These are phyloP conservation scores for Halcyon senegalensis DNA, from an alignment of 2,113 vertebrate genomes.

Conservation along the genomic window DNA sequence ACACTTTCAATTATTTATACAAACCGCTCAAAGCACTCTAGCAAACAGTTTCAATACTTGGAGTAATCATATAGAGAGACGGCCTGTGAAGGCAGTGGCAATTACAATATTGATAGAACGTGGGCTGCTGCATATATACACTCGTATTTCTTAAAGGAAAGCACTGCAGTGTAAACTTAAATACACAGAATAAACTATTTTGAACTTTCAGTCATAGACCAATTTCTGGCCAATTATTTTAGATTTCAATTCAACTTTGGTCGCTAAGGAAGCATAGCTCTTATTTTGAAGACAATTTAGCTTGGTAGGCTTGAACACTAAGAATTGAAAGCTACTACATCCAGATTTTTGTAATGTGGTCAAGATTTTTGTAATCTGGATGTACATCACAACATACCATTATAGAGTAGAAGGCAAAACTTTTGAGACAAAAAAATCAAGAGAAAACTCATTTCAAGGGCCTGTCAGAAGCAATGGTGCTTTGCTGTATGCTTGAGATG, in stretches of 20 bases:
- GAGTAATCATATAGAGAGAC: not conserved
- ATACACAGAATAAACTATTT: not conserved
- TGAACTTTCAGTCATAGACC: not conserved
- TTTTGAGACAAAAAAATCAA: not conserved
- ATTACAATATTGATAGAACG: not conserved
- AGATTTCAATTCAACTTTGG: not conserved
- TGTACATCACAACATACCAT: not conserved
- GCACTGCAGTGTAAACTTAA: constrained; percentile 41
- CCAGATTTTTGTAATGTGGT: too few relatives aligned
- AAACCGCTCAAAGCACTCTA: not conserved
- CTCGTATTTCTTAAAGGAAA: not conserved
- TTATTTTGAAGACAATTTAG: not conserved
- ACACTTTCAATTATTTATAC: not conserved
- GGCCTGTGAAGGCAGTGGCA: not conserved
- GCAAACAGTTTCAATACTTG: not conserved
- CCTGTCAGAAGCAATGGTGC: not conserved
- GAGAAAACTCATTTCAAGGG: not conserved
- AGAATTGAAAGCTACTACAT: not conserved
- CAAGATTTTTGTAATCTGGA: too few relatives aligned
- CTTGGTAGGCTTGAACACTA: not conserved
- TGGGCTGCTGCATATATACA: not conserved
- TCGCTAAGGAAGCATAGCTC: not conserved
- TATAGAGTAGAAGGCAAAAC: not conserved
- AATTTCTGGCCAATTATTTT: not conserved
- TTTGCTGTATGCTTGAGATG: not conserved